Base-by-base conservation (phyloP, 2,888 invertebrate genomes). In the Drosophila anceps region DNA sequence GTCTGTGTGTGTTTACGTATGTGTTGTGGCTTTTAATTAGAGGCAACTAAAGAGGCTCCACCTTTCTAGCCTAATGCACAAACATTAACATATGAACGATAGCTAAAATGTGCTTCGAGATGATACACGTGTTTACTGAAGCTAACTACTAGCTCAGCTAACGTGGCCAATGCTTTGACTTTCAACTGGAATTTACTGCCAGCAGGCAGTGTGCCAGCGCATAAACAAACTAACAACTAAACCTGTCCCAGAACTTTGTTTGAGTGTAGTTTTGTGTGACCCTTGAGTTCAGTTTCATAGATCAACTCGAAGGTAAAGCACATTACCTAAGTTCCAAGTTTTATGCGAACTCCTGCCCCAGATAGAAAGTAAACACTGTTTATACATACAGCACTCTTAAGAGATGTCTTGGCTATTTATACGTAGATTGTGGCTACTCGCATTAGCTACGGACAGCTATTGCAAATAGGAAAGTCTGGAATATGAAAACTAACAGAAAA, bases 61-160 rank as follows among this genome's bases (percentile, higher is more conserved):
- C 72, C 73, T 69, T 74, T 62, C 67, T 62, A 69, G 73, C 66
- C 73, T 66, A 75, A 66, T 64, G 62, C 71, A 77, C 69, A 72
- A 70, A 77, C 76, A 86, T 86, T 86, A 90, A 82, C 90, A 90
- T 88, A 90, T 82, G 88, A 82, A 82, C 64, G 81, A 64, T 74
- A 78, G 62, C 83, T 74, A 60, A 84, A 84, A 84, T 79, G 81
- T 10, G 59, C 62, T 60, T 43, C 20, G 10, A 9, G 2, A 54
- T 57, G 48, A 55, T 55, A 66, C 67, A 41, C 63, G 65, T 66
- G 66, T 71, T 68, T 68, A 63, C 48, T 65, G 39, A 55, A 64
- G 64, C 59, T 54, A 51, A 55, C 79, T 70, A 70, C 44, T 18
- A n/a, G n/a, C n/a, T n/a, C 1, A n/a, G 37, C 65, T 66, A 71